phyloP scores from a whole-genome alignment of 2,797 vertebrate genomes.

The Sebastes cheni region DNA sequence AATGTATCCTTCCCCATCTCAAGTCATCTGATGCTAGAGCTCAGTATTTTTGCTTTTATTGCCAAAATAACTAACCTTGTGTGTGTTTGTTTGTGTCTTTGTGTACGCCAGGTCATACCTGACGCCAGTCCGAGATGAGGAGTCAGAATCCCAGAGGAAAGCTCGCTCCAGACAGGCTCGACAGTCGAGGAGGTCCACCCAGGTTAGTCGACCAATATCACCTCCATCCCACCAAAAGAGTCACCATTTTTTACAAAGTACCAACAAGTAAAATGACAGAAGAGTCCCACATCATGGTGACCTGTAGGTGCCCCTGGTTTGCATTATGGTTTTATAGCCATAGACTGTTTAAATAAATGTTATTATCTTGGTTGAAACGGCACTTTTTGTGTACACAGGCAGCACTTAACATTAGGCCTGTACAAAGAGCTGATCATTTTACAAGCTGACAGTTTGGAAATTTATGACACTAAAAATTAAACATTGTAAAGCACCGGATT shows the following conservation, averaged over 20 bases:
- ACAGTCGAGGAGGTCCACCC: slow-evolving; percentile 97
- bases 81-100: not conserved
- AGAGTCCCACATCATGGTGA: not conserved
- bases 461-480: not conserved
- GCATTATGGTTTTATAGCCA: slow-evolving; percentile 1
- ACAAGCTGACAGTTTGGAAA: not conserved
- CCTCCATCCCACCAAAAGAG: not conserved
- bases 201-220: slow-evolving; percentile 77
- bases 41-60: not conserved
- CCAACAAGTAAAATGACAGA: not conserved
- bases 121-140: slow-evolving; percentile 97
- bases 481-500: not conserved
- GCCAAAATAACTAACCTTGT: not conserved
- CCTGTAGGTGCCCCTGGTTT: not conserved
- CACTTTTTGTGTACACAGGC: slow-evolving; percentile 1
- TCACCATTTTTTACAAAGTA: not conserved
- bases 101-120: slow-evolving; percentile 90
- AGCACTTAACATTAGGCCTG: not conserved
- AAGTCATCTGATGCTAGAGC: not conserved
- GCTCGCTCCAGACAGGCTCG: slow-evolving; percentile 97
- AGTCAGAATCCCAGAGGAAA: slow-evolving; percentile 98
- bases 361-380: not conserved
- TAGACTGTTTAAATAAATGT: not conserved
- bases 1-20: not conserved
- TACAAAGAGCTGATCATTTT: not conserved